These are phyloP conservation scores for Hycleus cichorii DNA, from an alignment of 1,140 invertebrate genomes.

Conservation along the genomic window DNA sequence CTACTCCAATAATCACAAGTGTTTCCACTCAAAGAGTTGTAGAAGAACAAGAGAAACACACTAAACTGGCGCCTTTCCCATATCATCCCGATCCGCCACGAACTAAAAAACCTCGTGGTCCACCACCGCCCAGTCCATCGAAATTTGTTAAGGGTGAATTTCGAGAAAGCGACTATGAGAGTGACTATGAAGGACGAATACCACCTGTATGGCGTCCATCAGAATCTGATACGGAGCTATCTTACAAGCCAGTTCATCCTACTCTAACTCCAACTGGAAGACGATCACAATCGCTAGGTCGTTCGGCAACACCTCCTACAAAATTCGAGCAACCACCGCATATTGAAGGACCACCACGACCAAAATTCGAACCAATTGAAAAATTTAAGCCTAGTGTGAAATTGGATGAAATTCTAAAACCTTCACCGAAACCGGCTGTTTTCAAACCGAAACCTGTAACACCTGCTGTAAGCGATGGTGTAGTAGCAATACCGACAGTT, in stretches of 20 bases:
- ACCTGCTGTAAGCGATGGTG: constrained; percentile 32
- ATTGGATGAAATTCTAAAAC: constrained; percentile 35
- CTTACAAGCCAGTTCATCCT: constrained; percentile 52
- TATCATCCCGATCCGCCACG: constrained; percentile 42
- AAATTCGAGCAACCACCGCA: constrained; percentile 49
- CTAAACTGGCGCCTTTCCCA: constrained; percentile 44
- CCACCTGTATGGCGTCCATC: constrained; percentile 52
- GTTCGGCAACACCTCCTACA: constrained; percentile 48
- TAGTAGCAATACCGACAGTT: constrained; percentile 37
- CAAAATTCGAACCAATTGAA: constrained; percentile 52
- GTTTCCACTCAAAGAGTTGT: constrained; percentile 32
- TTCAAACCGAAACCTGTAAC: constrained; percentile 45
- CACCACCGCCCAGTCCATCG: constrained; percentile 50
- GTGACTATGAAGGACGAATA: constrained; percentile 61
- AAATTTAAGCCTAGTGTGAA: constrained; percentile 41
- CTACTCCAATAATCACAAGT: constrained; percentile 38
- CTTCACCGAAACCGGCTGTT: constrained; percentile 36
- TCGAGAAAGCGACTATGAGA: constrained; percentile 65
- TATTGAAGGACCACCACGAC: constrained; percentile 43
- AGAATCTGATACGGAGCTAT: constrained; percentile 47
- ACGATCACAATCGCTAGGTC: constrained; percentile 37
- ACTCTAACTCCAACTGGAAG: constrained; percentile 46
- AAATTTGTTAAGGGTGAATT: constrained; percentile 65
- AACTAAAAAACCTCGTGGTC: constrained; percentile 34
- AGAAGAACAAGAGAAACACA: constrained; percentile 35